Percentiles rank a stretch among this genome's conserved stretches.
Conservation (phyloP, 2,888 invertebrate genomes). For the Pycnomerus fuliginosus region DNA sequence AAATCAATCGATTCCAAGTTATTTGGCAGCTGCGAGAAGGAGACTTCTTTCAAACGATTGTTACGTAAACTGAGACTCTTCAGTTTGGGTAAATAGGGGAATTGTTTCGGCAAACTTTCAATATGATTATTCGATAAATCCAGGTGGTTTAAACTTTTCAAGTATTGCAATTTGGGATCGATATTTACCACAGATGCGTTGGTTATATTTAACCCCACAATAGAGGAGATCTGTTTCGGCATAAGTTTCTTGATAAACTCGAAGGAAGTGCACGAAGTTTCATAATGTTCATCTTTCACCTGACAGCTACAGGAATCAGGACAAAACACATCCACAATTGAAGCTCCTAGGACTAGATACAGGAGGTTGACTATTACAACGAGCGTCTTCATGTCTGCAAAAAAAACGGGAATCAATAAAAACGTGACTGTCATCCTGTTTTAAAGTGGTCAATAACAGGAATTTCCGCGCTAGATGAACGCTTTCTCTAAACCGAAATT, state of each 20-base stretch:
- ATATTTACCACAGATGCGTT: constrained; percentile 39
- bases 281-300: constrained; percentile 66
- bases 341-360: constrained; percentile 34
- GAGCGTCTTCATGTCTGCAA: constrained; percentile 38
- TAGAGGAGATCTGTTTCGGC: constrained; percentile 39
- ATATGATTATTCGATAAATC: constrained; percentile 43
- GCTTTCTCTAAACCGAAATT: constrained; percentile 35
- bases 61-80: constrained; percentile 41
- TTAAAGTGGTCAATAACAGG: constrained; percentile 34
- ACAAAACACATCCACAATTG: constrained; percentile 48
- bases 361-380: constrained; percentile 26
- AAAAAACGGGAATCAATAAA: constrained; percentile 20
- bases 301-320: constrained; percentile 60
- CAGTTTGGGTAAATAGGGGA: constrained; percentile 40
- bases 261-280: constrained; percentile 66
- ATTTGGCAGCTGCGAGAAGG: constrained; percentile 41
- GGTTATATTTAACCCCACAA: constrained; percentile 41
- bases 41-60: constrained; percentile 42
- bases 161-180: constrained; percentile 43
- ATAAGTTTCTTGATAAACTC: constrained; percentile 69
- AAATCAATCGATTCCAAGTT: constrained; percentile 56
- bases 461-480: constrained; percentile 39
- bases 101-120: constrained; percentile 31
- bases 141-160: constrained; percentile 42
- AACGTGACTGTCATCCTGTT: constrained; percentile 22